These are phyloP conservation scores for Toxostoma redivivum DNA, from an alignment of 2,113 vertebrate species.

Conservation along the genomic window DNA sequence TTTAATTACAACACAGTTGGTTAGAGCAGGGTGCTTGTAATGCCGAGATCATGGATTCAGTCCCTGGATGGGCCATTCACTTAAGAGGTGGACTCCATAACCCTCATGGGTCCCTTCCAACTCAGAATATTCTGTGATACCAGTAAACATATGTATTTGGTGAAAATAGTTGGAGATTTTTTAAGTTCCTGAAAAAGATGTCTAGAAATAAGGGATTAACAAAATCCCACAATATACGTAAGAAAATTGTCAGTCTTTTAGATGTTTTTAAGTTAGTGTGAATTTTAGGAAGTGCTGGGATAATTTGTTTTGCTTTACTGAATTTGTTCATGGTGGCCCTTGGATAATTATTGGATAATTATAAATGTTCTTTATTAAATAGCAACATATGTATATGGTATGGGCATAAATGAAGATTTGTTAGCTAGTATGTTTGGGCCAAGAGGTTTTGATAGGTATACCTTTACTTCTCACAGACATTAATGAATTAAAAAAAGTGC, in stretches of 20 bases:
- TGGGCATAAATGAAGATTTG: slow-evolving; percentile 15
- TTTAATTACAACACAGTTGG: background rate
- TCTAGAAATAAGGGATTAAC: background rate
- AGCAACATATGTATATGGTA: background rate
- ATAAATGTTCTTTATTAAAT: background rate
- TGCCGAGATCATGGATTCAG: fast-evolving
- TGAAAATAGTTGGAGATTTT: background rate
- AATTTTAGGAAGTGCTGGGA: background rate
- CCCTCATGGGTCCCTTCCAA: background rate
- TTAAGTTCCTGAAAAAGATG: background rate
- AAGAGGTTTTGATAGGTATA: slow-evolving; percentile 6
- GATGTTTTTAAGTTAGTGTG: background rate
- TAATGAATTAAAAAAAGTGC: slow-evolving; percentile 1
- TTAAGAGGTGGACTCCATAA: background rate
- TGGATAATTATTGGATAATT: background rate
- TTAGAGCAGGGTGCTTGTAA: background rate
- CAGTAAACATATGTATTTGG: background rate
- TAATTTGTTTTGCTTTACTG: background rate
- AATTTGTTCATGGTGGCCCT: background rate
- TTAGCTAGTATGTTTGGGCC: background rate
- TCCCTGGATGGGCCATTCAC: background rate
- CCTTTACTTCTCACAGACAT: background rate
- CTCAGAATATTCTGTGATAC: background rate
- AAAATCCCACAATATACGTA: background rate
- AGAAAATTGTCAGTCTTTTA: background rate